These are phyloP conservation scores for Brachionus rotundiformis DNA, from an alignment of 1,140 invertebrate species.

Conservation along the genomic window DNA sequence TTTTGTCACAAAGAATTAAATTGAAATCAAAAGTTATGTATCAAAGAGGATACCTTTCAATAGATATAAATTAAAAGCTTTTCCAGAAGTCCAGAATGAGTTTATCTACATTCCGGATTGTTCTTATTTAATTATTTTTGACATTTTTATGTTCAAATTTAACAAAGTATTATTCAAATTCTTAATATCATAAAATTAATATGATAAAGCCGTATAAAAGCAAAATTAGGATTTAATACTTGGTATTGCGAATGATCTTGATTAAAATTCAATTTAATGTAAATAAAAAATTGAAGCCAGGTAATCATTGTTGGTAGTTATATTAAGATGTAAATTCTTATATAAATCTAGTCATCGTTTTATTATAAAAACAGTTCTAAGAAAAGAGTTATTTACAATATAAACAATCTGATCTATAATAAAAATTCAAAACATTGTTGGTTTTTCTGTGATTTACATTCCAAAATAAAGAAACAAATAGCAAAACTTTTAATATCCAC, in stretches of 20 bases:
- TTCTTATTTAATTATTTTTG: too few species aligned
- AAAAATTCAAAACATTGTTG: conserved; percentile 2
- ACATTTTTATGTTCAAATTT: too few species aligned
- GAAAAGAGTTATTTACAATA: neutral
- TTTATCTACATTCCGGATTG: too few species aligned
- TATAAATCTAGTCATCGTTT: neutral
- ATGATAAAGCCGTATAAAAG: neutral
- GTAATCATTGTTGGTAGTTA: neutral
- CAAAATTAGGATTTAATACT: neutral
- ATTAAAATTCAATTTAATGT: neutral
- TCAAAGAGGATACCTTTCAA: too few species aligned
- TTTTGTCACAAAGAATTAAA: too few species aligned
- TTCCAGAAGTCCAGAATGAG: too few species aligned
- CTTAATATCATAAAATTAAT: neutral
- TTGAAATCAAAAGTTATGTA: too few species aligned
- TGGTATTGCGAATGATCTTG: neutral
- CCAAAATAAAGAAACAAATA: conserved; percentile 1
- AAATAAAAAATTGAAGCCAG: neutral
- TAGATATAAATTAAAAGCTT: too few species aligned
- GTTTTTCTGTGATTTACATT: neutral
- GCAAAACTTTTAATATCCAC: neutral
- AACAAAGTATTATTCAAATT: neutral
- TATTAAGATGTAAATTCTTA: neutral
- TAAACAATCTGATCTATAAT: conserved; percentile 10
- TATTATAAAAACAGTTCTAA: neutral